phyloP scores from a whole-genome alignment of 1,140 invertebrate species.

The Bombus terrestris region DNA sequence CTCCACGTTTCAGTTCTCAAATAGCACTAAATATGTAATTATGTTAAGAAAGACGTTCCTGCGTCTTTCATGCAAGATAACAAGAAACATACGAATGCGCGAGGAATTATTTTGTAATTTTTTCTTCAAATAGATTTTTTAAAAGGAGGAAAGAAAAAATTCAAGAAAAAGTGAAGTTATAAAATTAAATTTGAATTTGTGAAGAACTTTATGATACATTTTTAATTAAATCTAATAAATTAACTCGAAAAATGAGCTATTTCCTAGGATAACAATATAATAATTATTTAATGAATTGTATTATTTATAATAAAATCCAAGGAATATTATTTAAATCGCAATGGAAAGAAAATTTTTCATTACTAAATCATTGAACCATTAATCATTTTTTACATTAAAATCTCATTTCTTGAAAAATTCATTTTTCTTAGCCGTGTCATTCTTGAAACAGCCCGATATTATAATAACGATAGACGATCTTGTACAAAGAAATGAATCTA shows the following conservation, averaged over 20 bases:
- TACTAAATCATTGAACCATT: too few relatives aligned
- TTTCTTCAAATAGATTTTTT: not conserved
- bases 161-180: not conserved
- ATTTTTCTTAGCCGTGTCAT: too few relatives aligned
- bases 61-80: too few relatives aligned
- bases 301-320: too few relatives aligned
- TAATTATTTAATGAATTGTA: too few relatives aligned
- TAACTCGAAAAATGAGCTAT: not conserved
- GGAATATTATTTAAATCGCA: too few relatives aligned
- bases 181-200: not conserved
- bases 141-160: not conserved
- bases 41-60: not conserved
- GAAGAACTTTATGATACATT: not conserved
- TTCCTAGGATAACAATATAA: too few relatives aligned
- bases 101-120: not conserved
- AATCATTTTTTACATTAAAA: too few relatives aligned
- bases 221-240: not conserved
- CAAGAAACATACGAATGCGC: too few relatives aligned
- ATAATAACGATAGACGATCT: not conserved
- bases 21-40: not conserved
- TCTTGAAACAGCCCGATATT: not conserved
- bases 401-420: too few relatives aligned
- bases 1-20: not conserved
- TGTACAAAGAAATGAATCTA: not conserved
- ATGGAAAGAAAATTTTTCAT: too few relatives aligned